Conservation (phyloP, 2,888 invertebrate genomes). For the Sarcophaga carnaria region DNA sequence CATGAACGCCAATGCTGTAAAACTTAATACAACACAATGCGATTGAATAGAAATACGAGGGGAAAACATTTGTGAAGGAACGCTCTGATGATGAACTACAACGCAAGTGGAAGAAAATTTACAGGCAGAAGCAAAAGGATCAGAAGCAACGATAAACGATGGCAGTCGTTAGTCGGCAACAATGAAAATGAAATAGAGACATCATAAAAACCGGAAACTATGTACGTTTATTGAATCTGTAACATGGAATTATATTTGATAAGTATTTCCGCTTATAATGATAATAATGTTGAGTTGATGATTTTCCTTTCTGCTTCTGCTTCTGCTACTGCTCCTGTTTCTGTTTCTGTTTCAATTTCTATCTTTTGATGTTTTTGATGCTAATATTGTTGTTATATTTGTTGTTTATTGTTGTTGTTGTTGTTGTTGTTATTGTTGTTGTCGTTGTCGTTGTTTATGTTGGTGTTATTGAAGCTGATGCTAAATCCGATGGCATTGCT, state of each 20-base stretch:
- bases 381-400: not conserved
- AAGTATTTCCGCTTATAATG: conserved; percentile 67
- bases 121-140: not conserved
- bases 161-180: conserved; percentile 9
- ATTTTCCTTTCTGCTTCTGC: conserved; percentile 33
- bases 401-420: conserved; percentile 6
- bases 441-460: conserved; percentile 1
- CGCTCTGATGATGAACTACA: not conserved
- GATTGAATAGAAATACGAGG: not conserved
- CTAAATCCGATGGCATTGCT: not conserved
- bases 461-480: not conserved
- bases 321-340: not conserved
- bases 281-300: conserved; percentile 61
- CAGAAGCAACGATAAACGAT: not conserved
- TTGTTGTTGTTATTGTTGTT: conserved; percentile 23
- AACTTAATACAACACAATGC: not conserved
- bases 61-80: not conserved
- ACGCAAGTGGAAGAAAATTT: not conserved
- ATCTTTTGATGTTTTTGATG: conserved; percentile 14
- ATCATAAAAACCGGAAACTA: conserved; percentile 64
- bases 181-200: conserved; percentile 60
- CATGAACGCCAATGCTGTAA: not conserved
- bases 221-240: conserved; percentile 66
- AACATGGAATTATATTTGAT: conserved; percentile 64
- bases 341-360: conserved; percentile 10